Percentiles rank a stretch among this genome's conserved stretches.
Conservation (phyloP, 2,888 invertebrate species). For the Brachycybe producta region DNA sequence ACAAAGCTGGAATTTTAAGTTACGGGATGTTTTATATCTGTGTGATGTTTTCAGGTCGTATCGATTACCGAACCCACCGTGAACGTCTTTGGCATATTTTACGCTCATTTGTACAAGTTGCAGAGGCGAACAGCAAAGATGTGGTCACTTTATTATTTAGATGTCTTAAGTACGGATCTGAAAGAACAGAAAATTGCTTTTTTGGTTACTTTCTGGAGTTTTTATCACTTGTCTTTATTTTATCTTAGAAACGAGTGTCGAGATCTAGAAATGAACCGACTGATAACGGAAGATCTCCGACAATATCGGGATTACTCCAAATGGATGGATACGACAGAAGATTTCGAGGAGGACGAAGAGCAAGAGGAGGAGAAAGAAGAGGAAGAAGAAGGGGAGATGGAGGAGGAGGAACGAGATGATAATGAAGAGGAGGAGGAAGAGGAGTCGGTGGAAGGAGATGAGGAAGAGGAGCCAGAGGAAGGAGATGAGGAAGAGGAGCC, state of each 20-base stretch:
- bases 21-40: too few species aligned
- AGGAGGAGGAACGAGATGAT: not conserved
- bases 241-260: too few species aligned
- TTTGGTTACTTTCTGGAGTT: not conserved
- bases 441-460: too few species aligned
- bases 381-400: conserved; percentile 28
- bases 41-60: conserved; percentile 37
- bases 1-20: too few species aligned
- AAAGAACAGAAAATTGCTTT: too few species aligned
- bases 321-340: too few species aligned
- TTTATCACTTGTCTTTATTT: not conserved
- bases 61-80: conserved; percentile 62
- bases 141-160: conserved; percentile 63
- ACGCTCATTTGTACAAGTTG: conserved; percentile 54
- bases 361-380: conserved; percentile 34
- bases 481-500: too few species aligned
- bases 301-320: too few species aligned
- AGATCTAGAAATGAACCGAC: too few species aligned
- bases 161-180: conserved; percentile 64
- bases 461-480: too few species aligned
- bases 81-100: conserved; percentile 64
- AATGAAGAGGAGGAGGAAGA: conserved; percentile 26
- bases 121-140: conserved; percentile 67
- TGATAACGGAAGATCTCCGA: too few species aligned
- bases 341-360: conserved; percentile 31